Conservation (phyloP, 1,140 invertebrate species). For the Octopus bimaculoides region DNA sequence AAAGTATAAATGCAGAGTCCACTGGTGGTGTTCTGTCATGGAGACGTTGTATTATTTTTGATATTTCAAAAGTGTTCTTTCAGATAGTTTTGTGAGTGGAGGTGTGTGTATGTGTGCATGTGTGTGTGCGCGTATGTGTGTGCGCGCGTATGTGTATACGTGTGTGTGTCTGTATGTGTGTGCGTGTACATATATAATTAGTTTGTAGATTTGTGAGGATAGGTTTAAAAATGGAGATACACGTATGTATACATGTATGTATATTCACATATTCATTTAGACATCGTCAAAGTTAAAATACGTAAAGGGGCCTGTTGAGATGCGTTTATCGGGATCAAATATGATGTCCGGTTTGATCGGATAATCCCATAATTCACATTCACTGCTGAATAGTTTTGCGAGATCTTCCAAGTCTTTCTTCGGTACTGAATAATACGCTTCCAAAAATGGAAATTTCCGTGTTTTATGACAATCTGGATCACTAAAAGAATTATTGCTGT, state of each 20-base stretch:
- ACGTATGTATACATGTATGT: background rate
- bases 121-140: background rate
- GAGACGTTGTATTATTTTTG: too few species aligned
- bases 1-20: too few species aligned
- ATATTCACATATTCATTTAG: background rate
- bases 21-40: too few species aligned
- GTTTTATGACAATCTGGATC: background rate
- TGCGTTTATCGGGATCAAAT: conserved; percentile 12
- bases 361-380: conserved; percentile 24
- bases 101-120: background rate
- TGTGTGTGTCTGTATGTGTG: background rate
- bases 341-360: conserved; percentile 13
- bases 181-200: background rate
- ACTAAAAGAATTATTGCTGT: background rate
- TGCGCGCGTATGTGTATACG: background rate
- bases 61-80: too few species aligned
- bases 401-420: conserved; percentile 19
- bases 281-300: conserved; percentile 2
- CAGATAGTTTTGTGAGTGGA: background rate
- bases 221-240: background rate
- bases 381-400: conserved; percentile 11
- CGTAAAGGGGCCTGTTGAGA: background rate
- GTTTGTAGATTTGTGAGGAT: too few species aligned
- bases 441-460: conserved; percentile 13
- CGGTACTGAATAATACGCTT: conserved; percentile 23